Percentiles rank a stretch among this genome's conserved stretches.
phyloP scores from a whole-genome alignment of 1,140 invertebrate species.

The Diorhabda elongata region DNA sequence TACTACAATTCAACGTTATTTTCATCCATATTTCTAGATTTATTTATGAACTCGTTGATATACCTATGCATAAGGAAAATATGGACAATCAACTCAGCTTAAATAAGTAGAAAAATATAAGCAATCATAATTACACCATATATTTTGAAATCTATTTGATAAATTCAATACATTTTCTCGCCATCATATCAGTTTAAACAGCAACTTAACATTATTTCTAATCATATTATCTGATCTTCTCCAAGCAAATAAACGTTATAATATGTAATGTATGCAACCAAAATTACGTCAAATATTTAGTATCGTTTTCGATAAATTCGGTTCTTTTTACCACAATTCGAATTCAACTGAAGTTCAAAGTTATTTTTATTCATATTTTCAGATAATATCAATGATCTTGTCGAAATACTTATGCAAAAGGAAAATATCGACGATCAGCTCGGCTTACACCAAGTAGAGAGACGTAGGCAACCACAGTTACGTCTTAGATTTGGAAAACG shows the following conservation, averaged over 20 bases:
- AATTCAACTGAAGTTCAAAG: no score
- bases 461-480: conserved; percentile 64
- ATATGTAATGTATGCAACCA: no score
- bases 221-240: no score
- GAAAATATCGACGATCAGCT: conserved; percentile 52
- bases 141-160: conserved; percentile 54
- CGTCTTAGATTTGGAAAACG: conserved; percentile 62
- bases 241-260: no score
- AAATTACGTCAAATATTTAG: no score
- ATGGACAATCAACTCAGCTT: conserved; percentile 49
- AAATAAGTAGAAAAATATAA: conserved; percentile 64
- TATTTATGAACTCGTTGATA: conserved; percentile 53
- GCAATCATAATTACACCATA: conserved; percentile 62
- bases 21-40: conserved; percentile 26
- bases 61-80: conserved; percentile 56
- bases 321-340: no score
- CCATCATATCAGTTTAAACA: no score
- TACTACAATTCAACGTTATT: no score
- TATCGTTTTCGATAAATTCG: no score
- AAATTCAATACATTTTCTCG: neutral
- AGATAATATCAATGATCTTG: conserved; percentile 50
- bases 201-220: no score
- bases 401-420: conserved; percentile 55
- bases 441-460: conserved; percentile 59
- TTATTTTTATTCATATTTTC: conserved; percentile 4